Evolutionary conservation across 2,888 invertebrate genomes (phyloP).

Genomic region (Thereva nobilitata): DNA sequence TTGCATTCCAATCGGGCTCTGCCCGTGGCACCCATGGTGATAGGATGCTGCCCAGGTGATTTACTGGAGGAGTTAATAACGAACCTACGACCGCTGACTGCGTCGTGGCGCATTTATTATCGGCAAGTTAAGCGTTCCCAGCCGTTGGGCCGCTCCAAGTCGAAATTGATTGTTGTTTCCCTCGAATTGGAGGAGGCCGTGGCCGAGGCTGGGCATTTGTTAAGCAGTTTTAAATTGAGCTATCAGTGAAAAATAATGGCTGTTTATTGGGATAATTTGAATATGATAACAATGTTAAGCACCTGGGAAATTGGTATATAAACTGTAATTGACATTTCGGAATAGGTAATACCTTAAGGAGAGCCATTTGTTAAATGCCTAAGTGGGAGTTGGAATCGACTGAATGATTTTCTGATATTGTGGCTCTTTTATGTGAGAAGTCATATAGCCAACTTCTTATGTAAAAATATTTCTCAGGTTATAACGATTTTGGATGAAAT

Average conservation of each 20-base stretch:
- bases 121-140: conserved; percentile 3
- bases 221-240: conserved; percentile 27
- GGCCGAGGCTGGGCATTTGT: conserved; percentile 6
- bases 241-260: conserved; percentile 24
- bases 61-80: conserved; percentile 26
- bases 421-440: too few species aligned
- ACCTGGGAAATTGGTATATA: too few species aligned
- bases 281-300: too few species aligned
- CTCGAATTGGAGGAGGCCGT: not conserved
- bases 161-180: conserved; percentile 29
- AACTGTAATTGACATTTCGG: too few species aligned
- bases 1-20: conserved; percentile 20
- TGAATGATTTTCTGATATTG: too few species aligned
- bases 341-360: too few species aligned
- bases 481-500: too few species aligned
- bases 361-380: too few species aligned
- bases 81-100: conserved; percentile 29
- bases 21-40: conserved; percentile 23
- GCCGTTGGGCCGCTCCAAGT: conserved; percentile 5
- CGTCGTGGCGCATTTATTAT: conserved; percentile 27
- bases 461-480: too few species aligned
- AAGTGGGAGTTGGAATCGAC: too few species aligned
- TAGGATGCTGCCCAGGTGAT: conserved; percentile 29
- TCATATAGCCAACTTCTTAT: too few species aligned
- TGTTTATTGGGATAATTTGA: conserved; percentile 14